Base-by-base conservation (phyloP, 2,888 invertebrate species). In the Allygus modestus region DNA sequence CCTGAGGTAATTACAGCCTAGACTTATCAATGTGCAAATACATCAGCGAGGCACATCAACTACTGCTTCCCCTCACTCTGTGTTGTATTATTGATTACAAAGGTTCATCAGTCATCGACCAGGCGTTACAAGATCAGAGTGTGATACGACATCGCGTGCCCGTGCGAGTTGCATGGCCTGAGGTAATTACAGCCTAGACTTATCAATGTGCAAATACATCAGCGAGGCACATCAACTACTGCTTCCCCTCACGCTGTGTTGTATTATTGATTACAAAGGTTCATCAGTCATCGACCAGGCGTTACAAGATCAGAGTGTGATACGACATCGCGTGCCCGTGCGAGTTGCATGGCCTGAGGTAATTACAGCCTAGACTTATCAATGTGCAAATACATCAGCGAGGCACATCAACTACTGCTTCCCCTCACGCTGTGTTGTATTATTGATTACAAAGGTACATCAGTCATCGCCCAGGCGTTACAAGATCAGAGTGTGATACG, bases 191-290 rank as follows among this genome's bases (percentile, higher is more conserved):
- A n/a, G n/a, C n/a, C n/a, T n/a, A n/a, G n/a, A 4, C 65, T 28
- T 65, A 65, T 65, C 65, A 65, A 28, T 65, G 65, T 65, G 31
- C 12, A 65, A 65, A 65, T 65, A 65, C 65, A 28, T 65, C 65
- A 65, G 28, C 0, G 15, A 65, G 65, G 20, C 65, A 65, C 65
- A 58, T 31, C 65, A 46, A 46, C 17, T 12, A 15, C 17, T 15
- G 17, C 46, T 12, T 46, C 17, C 17, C 17, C 46, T 46, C n/a
- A 9, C 46, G 7, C 58, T 58, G 58, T n/a, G 58, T 58, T 58
- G 58, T 58, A 12, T 23, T 58, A 58, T 58, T 58, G 58, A 58
- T 58, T 58, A 58, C 58, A 58, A 58, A 58, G 58, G 23, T 58
- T 17, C 58, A 58, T 58, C 58, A 58, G 58, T 58, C 58, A 23